Evolutionary conservation across 2,797 vertebrate species (phyloP), one percentile per base, ranked within the genome.

Genomic region (Tapirus indicus): DNA sequence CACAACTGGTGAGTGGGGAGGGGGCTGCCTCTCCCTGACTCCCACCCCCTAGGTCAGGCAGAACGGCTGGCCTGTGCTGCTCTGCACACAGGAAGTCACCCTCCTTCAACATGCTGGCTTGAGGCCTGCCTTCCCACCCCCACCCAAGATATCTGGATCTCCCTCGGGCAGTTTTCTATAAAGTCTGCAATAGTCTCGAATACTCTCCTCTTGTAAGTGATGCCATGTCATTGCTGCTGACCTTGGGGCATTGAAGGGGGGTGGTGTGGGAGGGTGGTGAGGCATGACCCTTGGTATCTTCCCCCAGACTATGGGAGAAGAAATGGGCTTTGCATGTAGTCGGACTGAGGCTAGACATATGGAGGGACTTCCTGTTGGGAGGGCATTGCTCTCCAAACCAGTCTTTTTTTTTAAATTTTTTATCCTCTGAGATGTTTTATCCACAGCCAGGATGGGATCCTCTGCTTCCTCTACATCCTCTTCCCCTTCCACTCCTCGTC

Each of bases 111-210:
- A 13, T 18, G 25, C 9, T 38, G 1, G 88, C 93, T 96, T 79
- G 94, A 98, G 83, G 92, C 60, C 93, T 35, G 29, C 75, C 64
- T 8, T 88, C 93, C 71, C 0, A 0, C 7, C 23, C 69, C 72
- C 35, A 27, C 68, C 94, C 77, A 4, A 14, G 85, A 49, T 12
- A 6, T 5, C 0, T 85, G 20, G 77, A 79, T 90, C 89, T 52
- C 11, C 82, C 29, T 86, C 38, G 94, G 18, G 85, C 96, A 97
- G 68, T 98, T 98, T 98, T 98, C 96, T 98, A 66, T 98, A 97
- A 98, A 98, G 96, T 98, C 97, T 94, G 98, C 98, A 87, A 72
- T 54, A 92, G 85, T 96, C 94, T 94, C 96, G 0, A 56, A 38
- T 25, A 6, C 25, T 71, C 62, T 49, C 23, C 80, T 8, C 60